phyloP scores from a whole-genome alignment of 2,888 invertebrate genomes.

The Pseudeuparius sepicola region DNA sequence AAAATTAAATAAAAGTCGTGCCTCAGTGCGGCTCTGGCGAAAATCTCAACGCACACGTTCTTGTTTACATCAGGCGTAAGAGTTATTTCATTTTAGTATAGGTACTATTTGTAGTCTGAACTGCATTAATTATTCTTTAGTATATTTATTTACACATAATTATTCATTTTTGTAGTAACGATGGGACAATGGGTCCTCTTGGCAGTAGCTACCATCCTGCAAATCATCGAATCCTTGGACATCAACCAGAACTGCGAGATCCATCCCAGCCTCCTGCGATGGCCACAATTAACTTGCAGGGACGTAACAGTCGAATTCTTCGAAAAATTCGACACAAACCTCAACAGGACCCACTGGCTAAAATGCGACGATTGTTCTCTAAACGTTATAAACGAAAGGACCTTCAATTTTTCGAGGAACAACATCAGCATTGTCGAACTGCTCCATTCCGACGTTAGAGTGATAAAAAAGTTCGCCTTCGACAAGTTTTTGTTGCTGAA shows the following conservation, averaged over 20 bases:
- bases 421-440: slow-evolving; percentile 33
- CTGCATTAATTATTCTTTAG: too few relatives aligned
- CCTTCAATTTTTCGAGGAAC: slow-evolving; percentile 33
- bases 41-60: too few relatives aligned
- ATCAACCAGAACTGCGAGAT: slow-evolving; percentile 26
- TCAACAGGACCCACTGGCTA: slow-evolving; percentile 34
- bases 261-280: slow-evolving; percentile 27
- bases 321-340: slow-evolving; percentile 25
- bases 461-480: slow-evolving; percentile 31
- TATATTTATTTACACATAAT: too few relatives aligned
- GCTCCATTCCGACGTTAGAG: slow-evolving; percentile 26
- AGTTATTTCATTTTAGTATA: too few relatives aligned
- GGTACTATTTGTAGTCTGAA: too few relatives aligned
- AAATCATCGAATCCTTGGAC: slow-evolving; percentile 22
- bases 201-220: slow-evolving; percentile 21
- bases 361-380: slow-evolving; percentile 34
- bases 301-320: slow-evolving; percentile 32
- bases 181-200: slow-evolving; percentile 33
- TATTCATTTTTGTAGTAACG: slow-evolving; percentile 25
- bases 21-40: too few relatives aligned
- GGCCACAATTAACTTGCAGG: slow-evolving; percentile 33
- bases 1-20: too few relatives aligned
- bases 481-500: slow-evolving; percentile 32
- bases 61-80: too few relatives aligned
- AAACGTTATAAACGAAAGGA: slow-evolving; percentile 30